Base-by-base conservation (phyloP, 2,888 invertebrate genomes). In the Stratiomys singularior region DNA sequence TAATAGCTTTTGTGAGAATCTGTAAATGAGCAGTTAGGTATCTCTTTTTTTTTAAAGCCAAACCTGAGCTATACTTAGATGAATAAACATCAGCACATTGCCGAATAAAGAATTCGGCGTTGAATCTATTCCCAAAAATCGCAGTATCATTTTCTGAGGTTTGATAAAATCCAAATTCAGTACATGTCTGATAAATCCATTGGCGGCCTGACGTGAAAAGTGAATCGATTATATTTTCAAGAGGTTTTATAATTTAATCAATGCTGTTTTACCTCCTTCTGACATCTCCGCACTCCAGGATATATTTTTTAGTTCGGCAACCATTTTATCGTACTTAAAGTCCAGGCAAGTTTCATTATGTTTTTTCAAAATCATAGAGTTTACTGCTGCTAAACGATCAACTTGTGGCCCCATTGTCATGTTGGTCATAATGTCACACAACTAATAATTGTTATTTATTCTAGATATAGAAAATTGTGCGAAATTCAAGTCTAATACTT, bases 101-200 rank as follows among this genome's bases (percentile, higher is more conserved):
- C 80, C 93, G 89, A 28, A 93, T 88, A 83, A 93, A 97, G 86
- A 94, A 97, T 78, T 93, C 90, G 0, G 93, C 86, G 0, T 93
- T 91, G 81, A 97, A 96, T 37, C 89, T 87, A 83, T 93, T 89
- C 0, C 96, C 94, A 84, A 97, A 97, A 85, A 91, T 85, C 25
- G 82, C 83, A 0, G 80, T 81, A n/a, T 82, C 82, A n/a, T 85
- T 84, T 18, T 84, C 84, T 0, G 97, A 96, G 0, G 96, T 94
- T 88, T 98, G 98, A 87, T 93, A 98, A 87, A 95, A 98, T 28
- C 97, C 98, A 85, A 98, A 98, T 86, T 98, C 98, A 0, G 94
- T 96, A 85, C 98, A 98, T 0, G 97, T 97, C 87, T 98, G 98
- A 85, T 96, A 98, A 78, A 91, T 93, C 98, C 98, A 98, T 83